Percentiles rank a stretch among this genome's conserved stretches.
Evolutionary conservation across 2,113 vertebrate species (phyloP).

Genomic region (Pristiophorus japonicus): DNA sequence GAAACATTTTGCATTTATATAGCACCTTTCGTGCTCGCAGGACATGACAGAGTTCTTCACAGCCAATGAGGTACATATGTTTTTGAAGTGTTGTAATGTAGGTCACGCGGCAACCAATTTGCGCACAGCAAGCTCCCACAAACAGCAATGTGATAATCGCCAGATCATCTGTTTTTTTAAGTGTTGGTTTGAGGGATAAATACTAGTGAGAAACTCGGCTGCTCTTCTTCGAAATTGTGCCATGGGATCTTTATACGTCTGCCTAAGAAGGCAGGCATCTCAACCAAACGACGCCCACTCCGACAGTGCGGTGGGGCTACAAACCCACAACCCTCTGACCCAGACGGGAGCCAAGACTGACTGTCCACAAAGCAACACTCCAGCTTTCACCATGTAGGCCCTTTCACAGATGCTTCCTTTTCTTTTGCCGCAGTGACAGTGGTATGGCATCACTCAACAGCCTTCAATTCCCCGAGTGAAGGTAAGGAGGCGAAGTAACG

Average conservation of each 20-base stretch:
- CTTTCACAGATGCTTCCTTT: not conserved
- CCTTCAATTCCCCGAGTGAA: not conserved
- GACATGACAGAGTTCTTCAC: not conserved
- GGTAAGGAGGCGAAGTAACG: not conserved
- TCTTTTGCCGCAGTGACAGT: not conserved
- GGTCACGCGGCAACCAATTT: not conserved
- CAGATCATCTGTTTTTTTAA: not conserved
- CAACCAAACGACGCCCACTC: not conserved
- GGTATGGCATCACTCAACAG: constrained; percentile 23
- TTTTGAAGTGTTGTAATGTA: not conserved
- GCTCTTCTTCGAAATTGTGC: not conserved
- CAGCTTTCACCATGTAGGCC: not conserved
- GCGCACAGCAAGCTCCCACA: not conserved
- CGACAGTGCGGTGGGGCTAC: not conserved
- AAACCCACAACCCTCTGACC: not conserved
- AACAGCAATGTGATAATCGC: not conserved
- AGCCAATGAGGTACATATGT: not conserved
- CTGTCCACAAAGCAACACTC: too few relatives aligned
- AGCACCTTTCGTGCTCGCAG: not conserved
- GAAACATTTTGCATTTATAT: not conserved
- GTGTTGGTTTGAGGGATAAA: not conserved
- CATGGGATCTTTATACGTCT: not conserved
- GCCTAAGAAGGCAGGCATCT: not conserved
- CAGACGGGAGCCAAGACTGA: not conserved
- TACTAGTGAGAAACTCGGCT: not conserved